Conservation (phyloP, 2,797 vertebrate genomes). For the Acanthurus tractus region DNA sequence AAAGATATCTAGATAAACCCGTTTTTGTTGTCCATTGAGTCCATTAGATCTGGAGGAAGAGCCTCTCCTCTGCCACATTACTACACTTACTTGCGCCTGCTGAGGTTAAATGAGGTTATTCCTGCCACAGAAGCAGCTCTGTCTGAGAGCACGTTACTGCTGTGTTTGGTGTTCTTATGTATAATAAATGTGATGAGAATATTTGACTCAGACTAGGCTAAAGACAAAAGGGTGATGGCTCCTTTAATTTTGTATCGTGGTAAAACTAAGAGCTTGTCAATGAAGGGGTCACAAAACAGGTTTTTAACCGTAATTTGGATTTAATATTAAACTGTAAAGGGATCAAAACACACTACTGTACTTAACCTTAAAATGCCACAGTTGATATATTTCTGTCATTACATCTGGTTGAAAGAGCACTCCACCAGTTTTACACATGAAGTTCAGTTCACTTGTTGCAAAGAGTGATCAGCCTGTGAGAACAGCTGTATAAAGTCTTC, state of each 20-base stretch:
- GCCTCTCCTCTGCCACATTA: not conserved
- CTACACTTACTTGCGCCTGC: not conserved
- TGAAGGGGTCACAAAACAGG: not conserved
- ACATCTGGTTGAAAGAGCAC: conserved; percentile 1
- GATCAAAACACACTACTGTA: conserved; percentile 13
- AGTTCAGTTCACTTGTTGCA: not conserved
- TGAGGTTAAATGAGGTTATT: not conserved
- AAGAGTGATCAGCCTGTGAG: not conserved
- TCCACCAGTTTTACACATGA: not conserved
- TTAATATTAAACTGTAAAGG: too few relatives aligned
- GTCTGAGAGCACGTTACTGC: conserved; percentile 21
- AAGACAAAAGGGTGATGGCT: not conserved
- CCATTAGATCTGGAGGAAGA: too few relatives aligned
- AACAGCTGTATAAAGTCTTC: not conserved
- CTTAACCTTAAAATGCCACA: conserved; percentile 24
- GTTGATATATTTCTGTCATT: conserved; percentile 17
- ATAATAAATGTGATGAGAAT: not conserved
- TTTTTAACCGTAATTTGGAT: not conserved
- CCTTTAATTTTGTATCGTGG: not conserved
- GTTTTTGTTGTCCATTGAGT: not conserved
- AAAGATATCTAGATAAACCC: too few relatives aligned
- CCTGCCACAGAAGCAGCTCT: conserved; percentile 27
- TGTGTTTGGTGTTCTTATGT: conserved; percentile 3
- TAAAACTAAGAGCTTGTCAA: not conserved
- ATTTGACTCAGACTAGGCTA: not conserved